These are phyloP conservation scores for Nothobranchius furzeri DNA, from an alignment of 2,113 vertebrate genomes.

Conservation along the genomic window DNA sequence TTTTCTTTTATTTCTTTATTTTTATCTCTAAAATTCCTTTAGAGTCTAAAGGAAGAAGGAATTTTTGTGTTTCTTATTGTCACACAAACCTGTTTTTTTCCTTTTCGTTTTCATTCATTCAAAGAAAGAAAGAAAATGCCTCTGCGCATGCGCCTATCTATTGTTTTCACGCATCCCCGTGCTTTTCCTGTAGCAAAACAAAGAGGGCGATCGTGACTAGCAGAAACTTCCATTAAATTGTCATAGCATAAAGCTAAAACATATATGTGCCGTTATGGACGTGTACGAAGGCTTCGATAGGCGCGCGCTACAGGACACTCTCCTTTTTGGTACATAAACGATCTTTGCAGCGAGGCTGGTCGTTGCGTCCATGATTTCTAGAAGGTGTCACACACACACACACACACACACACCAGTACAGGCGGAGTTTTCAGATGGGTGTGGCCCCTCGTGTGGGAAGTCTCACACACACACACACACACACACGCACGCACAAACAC, in stretches of 20 bases:
- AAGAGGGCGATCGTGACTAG: too few relatives aligned
- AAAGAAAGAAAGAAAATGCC: neutral
- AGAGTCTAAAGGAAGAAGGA: neutral
- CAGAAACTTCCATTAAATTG: too few relatives aligned
- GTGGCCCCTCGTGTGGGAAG: constrained; percentile 21
- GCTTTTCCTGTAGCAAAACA: neutral
- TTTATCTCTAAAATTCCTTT: too few relatives aligned
- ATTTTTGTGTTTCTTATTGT: neutral
- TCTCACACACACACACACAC: constrained; percentile 10
- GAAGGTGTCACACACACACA: constrained; percentile 10
- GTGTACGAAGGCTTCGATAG: neutral
- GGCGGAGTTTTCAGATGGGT: constrained; percentile 43
- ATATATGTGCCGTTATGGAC: neutral
- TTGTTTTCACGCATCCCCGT: neutral
- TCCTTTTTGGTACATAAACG: constrained; percentile 3
- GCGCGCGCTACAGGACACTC: neutral
- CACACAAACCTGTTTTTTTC: neutral
- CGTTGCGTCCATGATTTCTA: neutral
- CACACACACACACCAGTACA: constrained; percentile 4
- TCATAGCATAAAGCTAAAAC: too few relatives aligned
- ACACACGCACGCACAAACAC: too few relatives aligned
- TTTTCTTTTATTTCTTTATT: too few relatives aligned
- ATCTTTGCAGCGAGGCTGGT: constrained; percentile 29
- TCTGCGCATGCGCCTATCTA: neutral
- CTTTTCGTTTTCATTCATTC: too few relatives aligned